Conservation (phyloP, 2,113 vertebrate species). For the Heloderma charlesbogerti region DNA sequence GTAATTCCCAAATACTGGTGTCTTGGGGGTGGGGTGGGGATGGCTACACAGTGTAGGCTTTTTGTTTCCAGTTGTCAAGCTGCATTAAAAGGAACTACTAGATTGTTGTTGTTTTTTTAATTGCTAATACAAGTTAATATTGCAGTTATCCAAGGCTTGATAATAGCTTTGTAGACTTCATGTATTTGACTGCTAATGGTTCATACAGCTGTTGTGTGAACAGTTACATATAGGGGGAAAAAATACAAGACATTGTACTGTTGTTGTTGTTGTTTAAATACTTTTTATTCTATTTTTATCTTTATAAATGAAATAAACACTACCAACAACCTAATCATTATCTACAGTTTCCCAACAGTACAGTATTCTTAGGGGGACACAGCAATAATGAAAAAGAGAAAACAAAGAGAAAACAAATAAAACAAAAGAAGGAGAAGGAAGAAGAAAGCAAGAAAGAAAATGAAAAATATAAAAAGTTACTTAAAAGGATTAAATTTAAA, state of each 20-base stretch:
- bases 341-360: too few relatives aligned
- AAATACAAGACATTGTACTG: neutral
- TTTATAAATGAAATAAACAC: too few relatives aligned
- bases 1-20: slow-evolving; percentile 15
- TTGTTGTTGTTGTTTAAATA: too few relatives aligned
- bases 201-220: neutral
- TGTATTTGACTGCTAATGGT: neutral
- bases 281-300: too few relatives aligned
- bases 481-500: too few relatives aligned
- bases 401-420: too few relatives aligned
- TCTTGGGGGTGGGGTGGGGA: neutral
- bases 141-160: neutral
- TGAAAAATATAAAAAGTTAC: too few relatives aligned
- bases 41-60: neutral
- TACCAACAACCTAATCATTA: too few relatives aligned
- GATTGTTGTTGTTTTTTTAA: slow-evolving; percentile 41
- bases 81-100: slow-evolving; percentile 23
- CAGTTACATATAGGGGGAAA: neutral
- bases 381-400: too few relatives aligned
- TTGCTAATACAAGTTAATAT: slow-evolving; percentile 42
- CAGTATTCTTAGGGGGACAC: too few relatives aligned
- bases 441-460: too few relatives aligned
- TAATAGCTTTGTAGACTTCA: neutral
- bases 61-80: slow-evolving; percentile 17
- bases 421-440: too few relatives aligned